Evolutionary conservation across 1,140 invertebrate genomes (phyloP), one percentile per base, ranked within the genome.

Genomic region (Nasonia giraulti): DNA sequence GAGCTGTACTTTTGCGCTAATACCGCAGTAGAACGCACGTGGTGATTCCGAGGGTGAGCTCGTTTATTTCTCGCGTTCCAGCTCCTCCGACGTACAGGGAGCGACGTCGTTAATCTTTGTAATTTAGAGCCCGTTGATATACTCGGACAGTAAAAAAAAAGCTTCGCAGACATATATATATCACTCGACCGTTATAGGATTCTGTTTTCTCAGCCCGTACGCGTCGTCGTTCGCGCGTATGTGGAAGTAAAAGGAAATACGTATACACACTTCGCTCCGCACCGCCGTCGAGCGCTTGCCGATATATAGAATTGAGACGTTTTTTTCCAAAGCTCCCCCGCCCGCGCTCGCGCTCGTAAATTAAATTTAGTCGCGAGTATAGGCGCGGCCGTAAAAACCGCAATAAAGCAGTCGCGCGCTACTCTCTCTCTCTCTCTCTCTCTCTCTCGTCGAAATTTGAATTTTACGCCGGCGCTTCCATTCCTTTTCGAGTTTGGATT

Each of bases 401-500:
- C 55, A 68, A 66, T 83, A 83, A 83, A 83, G 40, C 33, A 75
- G 71, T 37, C 20, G 55, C 40, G 40, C 40, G 6, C 17, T 62
- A 62, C 55, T 27, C 27, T 27, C 27, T 27, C 27, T 27, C 27
- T 27, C 1, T 27, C 27, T 27, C 27, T 27, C 27, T 27, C 27
- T 27, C 27, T 27, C 55, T 81, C 37, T 81, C 37, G 37, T 81
- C 47, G 55, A 77, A 83, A 83, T 83, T 83, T 77, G 76, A 83
- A 83, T 83, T 83, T 77, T 47, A 47, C 33, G 50, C 27, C 55
- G 55, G 47, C 11, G 55, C 55, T 75, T 50, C 50, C 40, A 75
- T 82, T 82, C 37, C 71, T 62, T 75, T 82, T 75, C 23, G 11
- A 14, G 17, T 75, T 74, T 5, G 40, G n/a, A 75, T 82, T 82